A percentile compares a stretch with the other conserved stretches of the same genome.
These are phyloP conservation scores for Calonectris borealis DNA, from an alignment of 2,113 vertebrate species.

Conservation along the genomic window DNA sequence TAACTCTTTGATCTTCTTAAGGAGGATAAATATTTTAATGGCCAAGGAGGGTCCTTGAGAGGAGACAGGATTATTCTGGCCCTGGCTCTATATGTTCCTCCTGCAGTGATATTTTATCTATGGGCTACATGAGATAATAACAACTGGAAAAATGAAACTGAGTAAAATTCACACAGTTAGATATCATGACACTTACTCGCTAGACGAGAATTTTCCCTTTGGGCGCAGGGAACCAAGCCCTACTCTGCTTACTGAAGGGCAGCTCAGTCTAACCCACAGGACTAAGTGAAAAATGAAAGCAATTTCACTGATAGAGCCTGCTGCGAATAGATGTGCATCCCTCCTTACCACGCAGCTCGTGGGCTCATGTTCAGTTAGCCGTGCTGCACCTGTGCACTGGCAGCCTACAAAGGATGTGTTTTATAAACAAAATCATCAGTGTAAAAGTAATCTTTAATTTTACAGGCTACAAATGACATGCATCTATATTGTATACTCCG, in stretches of 20 bases:
- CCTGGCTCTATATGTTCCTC: neutral
- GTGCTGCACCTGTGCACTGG: neutral
- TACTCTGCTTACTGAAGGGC: neutral
- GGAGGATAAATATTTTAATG: neutral
- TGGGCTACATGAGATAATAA: neutral
- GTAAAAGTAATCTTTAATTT: neutral
- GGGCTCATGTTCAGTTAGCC: neutral
- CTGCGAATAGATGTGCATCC: neutral
- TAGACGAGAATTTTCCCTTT: neutral
- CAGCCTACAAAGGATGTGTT: neutral
- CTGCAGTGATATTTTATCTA: neutral
- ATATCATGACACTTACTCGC: neutral
- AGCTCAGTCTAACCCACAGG: neutral
- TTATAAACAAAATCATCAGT: neutral
- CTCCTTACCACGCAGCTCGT: accelerated
- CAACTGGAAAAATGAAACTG: neutral
- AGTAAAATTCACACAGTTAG: neutral
- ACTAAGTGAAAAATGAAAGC: neutral
- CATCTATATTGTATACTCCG: neutral
- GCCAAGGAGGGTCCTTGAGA: neutral
- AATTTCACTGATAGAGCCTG: neutral
- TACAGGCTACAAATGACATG: neutral
- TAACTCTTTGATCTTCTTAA: neutral
- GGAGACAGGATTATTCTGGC: neutral
- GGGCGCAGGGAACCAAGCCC: neutral